A percentile compares a stretch with the other conserved stretches of the same genome.
These are phyloP conservation scores for Brachionus paranguensis DNA, from an alignment of 1,140 invertebrate species.

Conservation along the genomic window DNA sequence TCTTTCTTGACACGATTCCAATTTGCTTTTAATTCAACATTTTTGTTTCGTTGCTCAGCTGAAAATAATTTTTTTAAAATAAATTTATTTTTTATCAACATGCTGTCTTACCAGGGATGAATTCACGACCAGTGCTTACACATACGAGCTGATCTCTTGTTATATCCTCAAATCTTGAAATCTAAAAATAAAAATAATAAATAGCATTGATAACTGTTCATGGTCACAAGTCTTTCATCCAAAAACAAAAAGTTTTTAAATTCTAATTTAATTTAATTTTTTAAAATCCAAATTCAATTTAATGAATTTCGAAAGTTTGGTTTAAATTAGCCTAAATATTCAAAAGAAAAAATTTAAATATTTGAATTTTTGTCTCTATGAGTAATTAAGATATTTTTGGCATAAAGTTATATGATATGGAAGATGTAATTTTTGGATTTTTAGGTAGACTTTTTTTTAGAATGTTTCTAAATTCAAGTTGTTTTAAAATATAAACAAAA, in stretches of 20 bases:
- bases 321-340: no score
- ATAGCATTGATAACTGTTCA: no score
- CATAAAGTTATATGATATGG: no score
- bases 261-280: no score
- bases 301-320: no score
- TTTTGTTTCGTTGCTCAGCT: conserved; percentile 40
- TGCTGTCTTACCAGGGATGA: conserved; percentile 42
- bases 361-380: no score
- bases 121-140: conserved; percentile 48
- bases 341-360: no score
- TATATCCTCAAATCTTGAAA: conserved; percentile 47
- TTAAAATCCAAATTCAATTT: no score
- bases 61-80: background rate
- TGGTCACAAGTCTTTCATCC: no score
- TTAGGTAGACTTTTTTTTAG: background rate
- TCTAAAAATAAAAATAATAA: conserved; percentile 41
- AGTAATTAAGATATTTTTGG: no score
- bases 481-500: background rate
- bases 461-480: no score
- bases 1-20: conserved; percentile 51
- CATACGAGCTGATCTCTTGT: conserved; percentile 48
- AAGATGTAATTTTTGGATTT: background rate
- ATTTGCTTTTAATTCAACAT: conserved; percentile 51
- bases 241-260: no score
- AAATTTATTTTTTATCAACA: background rate